phyloP scores from a whole-genome alignment of 2,888 invertebrate genomes.

The Nephrotoma flavescens region DNA sequence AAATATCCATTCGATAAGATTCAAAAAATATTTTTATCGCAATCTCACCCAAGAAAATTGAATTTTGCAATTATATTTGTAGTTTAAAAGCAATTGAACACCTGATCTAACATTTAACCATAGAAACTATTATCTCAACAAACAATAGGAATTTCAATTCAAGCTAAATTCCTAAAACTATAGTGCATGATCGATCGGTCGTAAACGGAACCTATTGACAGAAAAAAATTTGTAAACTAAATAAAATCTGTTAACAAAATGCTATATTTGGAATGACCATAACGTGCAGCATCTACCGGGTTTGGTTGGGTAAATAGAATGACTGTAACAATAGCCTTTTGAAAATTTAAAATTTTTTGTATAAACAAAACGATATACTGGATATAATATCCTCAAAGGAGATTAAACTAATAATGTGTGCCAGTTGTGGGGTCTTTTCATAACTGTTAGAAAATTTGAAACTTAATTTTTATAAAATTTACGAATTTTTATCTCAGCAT shows the following conservation, averaged over 20 bases:
- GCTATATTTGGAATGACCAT: neutral
- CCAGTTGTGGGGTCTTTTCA: neutral
- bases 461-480: neutral
- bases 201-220: neutral
- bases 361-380: neutral
- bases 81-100: neutral
- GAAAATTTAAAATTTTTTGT: neutral
- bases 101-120: neutral
- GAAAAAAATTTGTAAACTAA: neutral
- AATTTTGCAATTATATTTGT: no score
- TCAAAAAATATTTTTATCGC: no score
- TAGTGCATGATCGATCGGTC: neutral
- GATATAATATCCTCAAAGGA: neutral
- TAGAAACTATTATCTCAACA: neutral
- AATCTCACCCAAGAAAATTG: no score
- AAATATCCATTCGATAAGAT: no score
- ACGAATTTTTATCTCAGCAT: neutral
- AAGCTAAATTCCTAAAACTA: neutral
- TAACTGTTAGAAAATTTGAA: neutral
- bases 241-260: neutral
- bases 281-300: neutral
- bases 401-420: neutral
- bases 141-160: neutral
- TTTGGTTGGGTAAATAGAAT: neutral
- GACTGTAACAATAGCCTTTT: neutral